phyloP scores from a whole-genome alignment of 1,140 invertebrate genomes.

The Neoseiulus cucumeris region DNA sequence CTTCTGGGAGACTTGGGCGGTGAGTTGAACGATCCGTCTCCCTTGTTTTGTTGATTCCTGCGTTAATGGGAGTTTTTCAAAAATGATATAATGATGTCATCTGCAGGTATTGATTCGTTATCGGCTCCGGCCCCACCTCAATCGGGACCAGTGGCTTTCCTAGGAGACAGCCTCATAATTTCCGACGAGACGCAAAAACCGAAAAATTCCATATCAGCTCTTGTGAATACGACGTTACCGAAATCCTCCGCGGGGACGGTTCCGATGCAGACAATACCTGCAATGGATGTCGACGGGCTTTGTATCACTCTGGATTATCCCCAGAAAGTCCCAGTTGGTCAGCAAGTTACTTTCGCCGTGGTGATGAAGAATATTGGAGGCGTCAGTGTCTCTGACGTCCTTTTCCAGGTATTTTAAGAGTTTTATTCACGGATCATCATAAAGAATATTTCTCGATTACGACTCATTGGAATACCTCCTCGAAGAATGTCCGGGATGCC shows the following conservation, averaged over 20 bases:
- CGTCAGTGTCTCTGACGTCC: not conserved
- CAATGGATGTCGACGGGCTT: not conserved
- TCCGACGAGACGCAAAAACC: not conserved
- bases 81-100: not conserved
- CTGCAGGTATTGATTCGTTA: not conserved
- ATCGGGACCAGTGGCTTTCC: not conserved
- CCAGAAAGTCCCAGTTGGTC: not conserved
- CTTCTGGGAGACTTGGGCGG: not conserved
- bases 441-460: too few relatives aligned
- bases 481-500: too few relatives aligned
- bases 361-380: not conserved
- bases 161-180: not conserved
- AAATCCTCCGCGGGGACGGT: not conserved
- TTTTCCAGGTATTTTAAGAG: constrained; percentile 10
- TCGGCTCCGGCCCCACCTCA: not conserved
- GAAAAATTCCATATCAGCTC: not conserved
- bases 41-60: not conserved
- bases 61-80: not conserved
- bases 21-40: not conserved
- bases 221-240: not conserved
- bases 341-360: not conserved
- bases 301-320: not conserved
- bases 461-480: too few relatives aligned
- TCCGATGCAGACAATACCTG: not conserved
- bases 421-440: too few relatives aligned